Evolutionary conservation across 2,888 invertebrate genomes (phyloP), one percentile per base, ranked within the genome.

Genomic region (Melinopterus prodromus): DNA sequence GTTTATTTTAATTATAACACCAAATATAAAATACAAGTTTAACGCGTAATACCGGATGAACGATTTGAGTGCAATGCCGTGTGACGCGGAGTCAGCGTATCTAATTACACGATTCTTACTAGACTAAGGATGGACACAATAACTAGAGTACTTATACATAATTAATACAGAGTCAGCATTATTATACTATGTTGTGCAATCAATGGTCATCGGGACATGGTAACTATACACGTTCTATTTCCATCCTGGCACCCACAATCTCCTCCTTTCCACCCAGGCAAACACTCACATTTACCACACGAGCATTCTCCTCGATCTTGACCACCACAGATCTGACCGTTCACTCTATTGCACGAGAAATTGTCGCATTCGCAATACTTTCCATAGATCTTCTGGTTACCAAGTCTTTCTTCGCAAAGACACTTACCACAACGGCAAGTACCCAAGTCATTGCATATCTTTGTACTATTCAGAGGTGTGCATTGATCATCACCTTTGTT

Each of bases 291-390:
- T 71, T 88, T 86, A 4, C 93, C 95, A 85, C 95, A 95, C 12
- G 90, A 90, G 85, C 94, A 93, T 70, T 86, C 88, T 69, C 95
- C 95, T 15, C 75, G 74, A 16, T 81, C 77, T 70, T 89, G 90
- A 0, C 93, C 93, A 1, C 91, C 88, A 83, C 92, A 92, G 69
- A 91, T 85, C 37, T 87, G 84, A 2, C 89, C 87, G 1, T 87
- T 87, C 69, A 90, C 87, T 36, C 92, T 81, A 53, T 90, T 91
- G 86, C 97, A 97, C 76, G 95, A 94, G 86, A 92, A 93, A 86
- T 93, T 93, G 87, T 96, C 94, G 86, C 96, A 96, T 84, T 97
- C 92, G 86, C 97, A 97, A 86, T 90, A 95, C 79, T 91, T 86
- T 0, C 95, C 95, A 69, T 91, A 90, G 80, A 92, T 78, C 12